phyloP scores from a whole-genome alignment of 2,888 invertebrate genomes.

The Tetragonisca angustula region DNA sequence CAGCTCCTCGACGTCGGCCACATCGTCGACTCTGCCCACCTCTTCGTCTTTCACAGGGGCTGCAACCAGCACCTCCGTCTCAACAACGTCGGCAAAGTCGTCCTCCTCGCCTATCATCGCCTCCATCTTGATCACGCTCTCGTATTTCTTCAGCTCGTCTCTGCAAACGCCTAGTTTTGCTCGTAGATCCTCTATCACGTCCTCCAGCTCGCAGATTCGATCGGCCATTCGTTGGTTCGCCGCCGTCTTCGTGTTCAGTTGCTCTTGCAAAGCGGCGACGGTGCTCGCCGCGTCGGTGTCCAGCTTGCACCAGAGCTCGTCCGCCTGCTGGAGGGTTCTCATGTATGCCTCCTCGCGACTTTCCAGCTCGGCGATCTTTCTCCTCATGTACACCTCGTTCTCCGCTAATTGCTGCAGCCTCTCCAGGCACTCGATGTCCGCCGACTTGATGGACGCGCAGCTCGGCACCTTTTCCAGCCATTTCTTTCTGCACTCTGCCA shows the following conservation, averaged over 20 bases:
- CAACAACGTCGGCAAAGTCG: constrained; percentile 59
- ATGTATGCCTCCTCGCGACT: constrained; percentile 88
- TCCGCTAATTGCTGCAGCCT: constrained; percentile 85
- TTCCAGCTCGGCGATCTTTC: constrained; percentile 87
- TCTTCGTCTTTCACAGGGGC: constrained; percentile 28
- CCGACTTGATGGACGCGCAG: constrained; percentile 74
- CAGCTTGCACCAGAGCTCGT: constrained; percentile 89
- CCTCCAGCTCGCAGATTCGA: constrained; percentile 84
- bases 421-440: constrained; percentile 83
- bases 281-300: constrained; percentile 76
- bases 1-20: constrained; percentile 28
- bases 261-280: constrained; percentile 84
- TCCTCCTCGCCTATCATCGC: constrained; percentile 66
- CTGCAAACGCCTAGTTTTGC: constrained; percentile 83
- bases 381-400: constrained; percentile 87
- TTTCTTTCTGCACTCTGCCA: constrained; percentile 65
- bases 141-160: constrained; percentile 85
- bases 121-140: constrained; percentile 85
- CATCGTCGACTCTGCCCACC: constrained; percentile 44
- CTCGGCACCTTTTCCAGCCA: constrained; percentile 62
- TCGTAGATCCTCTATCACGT: constrained; percentile 86
- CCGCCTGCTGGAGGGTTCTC: constrained; percentile 89
- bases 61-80: constrained; percentile 31
- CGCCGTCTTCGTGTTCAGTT: constrained; percentile 86
- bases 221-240: constrained; percentile 85